Conservation (phyloP, 2,113 vertebrate genomes). For the Notiomystis cincta region DNA sequence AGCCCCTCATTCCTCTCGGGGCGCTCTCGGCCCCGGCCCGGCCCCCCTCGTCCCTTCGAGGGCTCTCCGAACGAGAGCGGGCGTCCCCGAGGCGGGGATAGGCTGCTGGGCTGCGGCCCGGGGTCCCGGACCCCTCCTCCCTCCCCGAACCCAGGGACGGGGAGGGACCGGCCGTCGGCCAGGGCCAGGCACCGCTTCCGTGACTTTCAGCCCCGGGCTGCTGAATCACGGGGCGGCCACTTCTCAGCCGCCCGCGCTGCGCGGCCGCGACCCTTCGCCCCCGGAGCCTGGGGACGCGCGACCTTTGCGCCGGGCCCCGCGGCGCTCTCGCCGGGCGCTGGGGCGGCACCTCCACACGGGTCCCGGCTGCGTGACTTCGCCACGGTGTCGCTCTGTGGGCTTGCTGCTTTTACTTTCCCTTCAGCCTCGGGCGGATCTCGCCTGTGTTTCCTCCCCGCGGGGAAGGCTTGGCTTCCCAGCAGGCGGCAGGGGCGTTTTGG, state of each 20-base stretch:
- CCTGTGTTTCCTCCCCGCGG: not conserved
- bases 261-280: not conserved
- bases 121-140: too few species aligned
- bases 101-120: not conserved
- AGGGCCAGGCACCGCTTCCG: not conserved
- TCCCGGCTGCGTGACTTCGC: not conserved
- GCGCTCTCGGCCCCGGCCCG: not conserved
- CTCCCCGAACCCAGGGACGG: not conserved
- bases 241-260: not conserved
- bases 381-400: not conserved
- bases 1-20: not conserved
- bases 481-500: not conserved
- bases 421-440: not conserved
- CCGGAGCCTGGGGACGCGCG: not conserved
- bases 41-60: not conserved
- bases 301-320: not conserved
- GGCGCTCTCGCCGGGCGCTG: not conserved
- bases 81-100: not conserved
- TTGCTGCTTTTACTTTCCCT: conserved; percentile 4
- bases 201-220: not conserved
- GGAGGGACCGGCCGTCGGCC: not conserved
- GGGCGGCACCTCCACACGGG: not conserved
- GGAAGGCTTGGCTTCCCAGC: not conserved
- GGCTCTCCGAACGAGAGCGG: not conserved
- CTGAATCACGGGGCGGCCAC: conserved; percentile 25